Evolutionary conservation across 2,888 invertebrate species (phyloP).

Genomic region (Polymixis flavicincta): DNA sequence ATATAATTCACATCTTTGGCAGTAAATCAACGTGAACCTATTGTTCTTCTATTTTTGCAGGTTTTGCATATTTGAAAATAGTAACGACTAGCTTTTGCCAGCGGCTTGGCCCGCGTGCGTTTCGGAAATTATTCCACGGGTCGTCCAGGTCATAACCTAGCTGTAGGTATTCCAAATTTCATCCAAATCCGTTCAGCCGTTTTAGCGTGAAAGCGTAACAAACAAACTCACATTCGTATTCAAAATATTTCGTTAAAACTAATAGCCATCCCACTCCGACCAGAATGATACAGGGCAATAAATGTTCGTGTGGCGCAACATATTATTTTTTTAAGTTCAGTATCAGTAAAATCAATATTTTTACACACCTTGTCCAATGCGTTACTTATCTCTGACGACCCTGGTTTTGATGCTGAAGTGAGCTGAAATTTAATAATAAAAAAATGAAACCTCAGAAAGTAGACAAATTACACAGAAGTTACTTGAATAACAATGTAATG

Average conservation of each 20-base stretch:
- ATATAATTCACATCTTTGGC: neutral
- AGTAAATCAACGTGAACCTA: neutral
- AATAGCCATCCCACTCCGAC: conserved; percentile 3
- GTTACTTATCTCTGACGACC: conserved; percentile 23
- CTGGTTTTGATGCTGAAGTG: neutral
- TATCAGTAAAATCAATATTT: neutral
- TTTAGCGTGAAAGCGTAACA: neutral
- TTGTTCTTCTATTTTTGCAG: neutral
- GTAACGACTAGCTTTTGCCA: neutral
- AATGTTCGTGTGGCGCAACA: neutral
- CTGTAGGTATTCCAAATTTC: neutral
- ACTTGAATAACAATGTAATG: neutral
- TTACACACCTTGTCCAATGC: conserved; percentile 34
- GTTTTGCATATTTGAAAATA: neutral
- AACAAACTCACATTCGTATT: neutral
- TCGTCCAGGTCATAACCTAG: neutral
- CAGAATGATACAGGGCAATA: neutral
- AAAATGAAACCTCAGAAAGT: neutral
- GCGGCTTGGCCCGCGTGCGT: neutral
- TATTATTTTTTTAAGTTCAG: neutral
- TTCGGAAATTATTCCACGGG: neutral
- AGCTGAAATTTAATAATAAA: conserved; percentile 34
- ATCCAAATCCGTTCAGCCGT: neutral
- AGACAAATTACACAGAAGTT: neutral
- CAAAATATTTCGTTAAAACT: neutral